Evolutionary conservation across 2,113 vertebrate genomes (phyloP).

Genomic region (Albula glossodonta): DNA sequence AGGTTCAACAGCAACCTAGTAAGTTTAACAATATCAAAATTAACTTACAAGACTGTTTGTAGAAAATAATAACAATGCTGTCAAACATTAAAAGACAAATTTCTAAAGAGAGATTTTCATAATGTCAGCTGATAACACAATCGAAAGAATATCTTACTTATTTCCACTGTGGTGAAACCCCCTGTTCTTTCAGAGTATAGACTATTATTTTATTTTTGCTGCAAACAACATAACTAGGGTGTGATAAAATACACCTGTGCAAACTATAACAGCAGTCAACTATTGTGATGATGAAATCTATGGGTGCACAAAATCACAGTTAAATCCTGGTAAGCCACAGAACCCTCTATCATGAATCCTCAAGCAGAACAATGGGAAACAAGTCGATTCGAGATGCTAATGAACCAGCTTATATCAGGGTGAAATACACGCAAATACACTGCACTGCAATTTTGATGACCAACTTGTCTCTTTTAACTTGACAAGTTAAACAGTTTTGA

Average conservation of each 20-base stretch:
- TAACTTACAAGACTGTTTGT: too few species aligned
- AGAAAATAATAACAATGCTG: too few species aligned
- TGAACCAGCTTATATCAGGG: constrained; percentile 24
- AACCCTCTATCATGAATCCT: constrained; percentile 48
- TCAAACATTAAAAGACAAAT: too few species aligned
- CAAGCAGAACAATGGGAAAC: constrained; percentile 28
- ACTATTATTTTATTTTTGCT: neutral
- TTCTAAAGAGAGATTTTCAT: too few species aligned
- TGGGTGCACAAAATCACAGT: constrained; percentile 35
- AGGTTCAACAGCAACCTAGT: neutral
- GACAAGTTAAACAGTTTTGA: neutral
- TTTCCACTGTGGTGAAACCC: too few species aligned
- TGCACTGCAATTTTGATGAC: neutral
- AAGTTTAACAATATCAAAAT: too few species aligned
- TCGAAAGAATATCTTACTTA: too few species aligned
- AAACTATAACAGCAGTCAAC: neutral
- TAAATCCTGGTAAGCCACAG: constrained; percentile 42
- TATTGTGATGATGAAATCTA: neutral
- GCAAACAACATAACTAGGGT: neutral
- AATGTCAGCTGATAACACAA: too few species aligned
- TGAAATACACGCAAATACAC: neutral
- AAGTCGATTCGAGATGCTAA: constrained; percentile 40
- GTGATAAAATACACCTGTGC: neutral
- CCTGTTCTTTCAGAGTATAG: too few species aligned
- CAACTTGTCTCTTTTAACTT: neutral